Conservation (phyloP, 2,113 vertebrate genomes). For the Mormyrus iriodes region DNA sequence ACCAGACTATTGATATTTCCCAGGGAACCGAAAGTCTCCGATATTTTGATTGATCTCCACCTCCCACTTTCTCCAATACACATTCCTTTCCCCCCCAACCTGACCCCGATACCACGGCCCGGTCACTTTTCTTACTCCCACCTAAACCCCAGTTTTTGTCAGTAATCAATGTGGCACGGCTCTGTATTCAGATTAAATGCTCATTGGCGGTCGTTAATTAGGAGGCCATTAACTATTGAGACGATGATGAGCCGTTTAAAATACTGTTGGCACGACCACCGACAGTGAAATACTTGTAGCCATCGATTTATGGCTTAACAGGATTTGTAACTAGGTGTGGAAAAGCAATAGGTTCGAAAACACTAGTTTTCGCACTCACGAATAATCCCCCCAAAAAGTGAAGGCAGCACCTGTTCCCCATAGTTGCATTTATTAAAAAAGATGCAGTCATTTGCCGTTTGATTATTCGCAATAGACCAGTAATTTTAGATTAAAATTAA, state of each 20-base stretch:
- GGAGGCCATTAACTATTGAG: constrained; percentile 10
- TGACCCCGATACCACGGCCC: background rate
- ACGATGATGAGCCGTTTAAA: background rate
- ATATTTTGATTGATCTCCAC: background rate
- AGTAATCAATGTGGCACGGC: background rate
- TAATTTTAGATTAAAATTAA: background rate
- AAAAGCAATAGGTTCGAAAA: background rate
- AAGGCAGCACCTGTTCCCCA: background rate
- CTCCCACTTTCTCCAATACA: constrained; percentile 18
- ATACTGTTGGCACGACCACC: background rate
- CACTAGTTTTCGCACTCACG: background rate
- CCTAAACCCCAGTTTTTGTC: background rate
- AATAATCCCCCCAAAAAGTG: background rate
- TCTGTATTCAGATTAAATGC: background rate
- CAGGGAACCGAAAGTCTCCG: background rate
- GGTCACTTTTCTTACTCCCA: background rate
- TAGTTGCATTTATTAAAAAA: background rate
- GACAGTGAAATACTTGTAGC: background rate
- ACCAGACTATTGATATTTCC: background rate
- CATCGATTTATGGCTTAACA: background rate
- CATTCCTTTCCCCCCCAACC: background rate
- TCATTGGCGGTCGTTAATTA: constrained; percentile 4
- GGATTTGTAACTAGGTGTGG: background rate
- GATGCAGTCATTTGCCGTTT: background rate
- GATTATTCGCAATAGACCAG: background rate